Base-by-base conservation (phyloP, 2,797 vertebrate species). In the Columba guinea region DNA sequence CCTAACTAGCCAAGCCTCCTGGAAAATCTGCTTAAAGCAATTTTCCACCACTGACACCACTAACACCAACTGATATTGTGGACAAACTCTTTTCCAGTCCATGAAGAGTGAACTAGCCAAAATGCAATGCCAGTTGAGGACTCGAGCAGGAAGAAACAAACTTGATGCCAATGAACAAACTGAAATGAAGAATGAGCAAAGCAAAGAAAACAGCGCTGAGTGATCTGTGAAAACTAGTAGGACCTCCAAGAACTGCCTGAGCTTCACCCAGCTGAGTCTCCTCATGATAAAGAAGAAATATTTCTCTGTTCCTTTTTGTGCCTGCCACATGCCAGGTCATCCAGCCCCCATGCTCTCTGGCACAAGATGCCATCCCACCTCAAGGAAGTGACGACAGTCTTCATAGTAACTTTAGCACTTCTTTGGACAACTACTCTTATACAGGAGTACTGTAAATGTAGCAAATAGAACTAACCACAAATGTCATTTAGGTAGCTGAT, bases 1-100 rank as follows among this genome's bases (percentile, higher is more conserved):
- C 59, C 52, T 65, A 79, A 60, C 64, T 60, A 87, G 23, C 3
- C 32, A 92, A 76, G 34, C 39, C 49, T 85, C 48, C 52, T 87
- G 64, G 44, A 94, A 95, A 89, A 83, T 93, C 70, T 95, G 12
- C 60, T 84, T 87, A 83, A 79, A 39, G 64, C 27, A 41, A 34
- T 85, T 90, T 93, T 93, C 53, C 34, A 67, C 39, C n/a, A 41
- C 44, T 67, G 53, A 53, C 34, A 83, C 37, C 30, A 46, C 35
- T 82, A 93, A 58, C 56, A 77, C 19, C 49, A 46, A 4, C 9
- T 41, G 49, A 49, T 64, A 70, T 17, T 27, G 17, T 44, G 37
- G 53, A 92, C 32, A 74, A 94, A 60, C 27, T 90, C 19, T 82
- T 59, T 79, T 80, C 46, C n/a, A 67, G 46, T 49, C 55, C 35